Evolutionary conservation across 2,113 vertebrate genomes (phyloP).

Genomic region (Dicentrarchus labrax): DNA sequence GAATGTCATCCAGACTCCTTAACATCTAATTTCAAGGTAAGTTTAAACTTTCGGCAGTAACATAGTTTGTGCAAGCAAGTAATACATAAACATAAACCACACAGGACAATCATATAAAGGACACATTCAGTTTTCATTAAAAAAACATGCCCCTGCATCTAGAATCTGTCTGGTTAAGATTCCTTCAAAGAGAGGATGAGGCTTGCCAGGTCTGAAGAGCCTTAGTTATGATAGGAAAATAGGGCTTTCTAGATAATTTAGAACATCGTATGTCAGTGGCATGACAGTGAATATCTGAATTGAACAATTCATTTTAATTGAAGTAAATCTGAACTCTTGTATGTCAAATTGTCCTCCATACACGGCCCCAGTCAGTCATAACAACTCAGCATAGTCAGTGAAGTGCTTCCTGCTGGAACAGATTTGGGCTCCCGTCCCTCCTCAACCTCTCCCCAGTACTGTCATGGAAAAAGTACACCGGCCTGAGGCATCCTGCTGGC

Average conservation of each 20-base stretch:
- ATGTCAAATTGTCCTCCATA: slow-evolving; percentile 47
- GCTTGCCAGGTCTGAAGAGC: not conserved
- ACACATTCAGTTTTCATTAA: not conserved
- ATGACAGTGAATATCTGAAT: slow-evolving; percentile 24
- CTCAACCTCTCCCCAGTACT: slow-evolving; percentile 51
- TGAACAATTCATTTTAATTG: slow-evolving; percentile 42
- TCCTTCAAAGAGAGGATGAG: not conserved
- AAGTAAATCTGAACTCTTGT: slow-evolving; percentile 64
- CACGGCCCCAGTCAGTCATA: slow-evolving; percentile 56
- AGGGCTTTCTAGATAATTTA: slow-evolving; percentile 36
- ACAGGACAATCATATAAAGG: not conserved
- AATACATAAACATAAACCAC: not conserved
- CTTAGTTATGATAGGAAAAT: slow-evolving; percentile 23
- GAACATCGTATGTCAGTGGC: slow-evolving; percentile 15
- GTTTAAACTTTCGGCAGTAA: not conserved
- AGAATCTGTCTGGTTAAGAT: not conserved
- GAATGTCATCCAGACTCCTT: not conserved
- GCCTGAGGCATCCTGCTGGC: slow-evolving; percentile 63
- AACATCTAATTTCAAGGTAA: not conserved
- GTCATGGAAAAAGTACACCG: slow-evolving; percentile 62
- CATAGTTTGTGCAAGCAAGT: not conserved
- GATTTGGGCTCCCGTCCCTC: slow-evolving; percentile 47
- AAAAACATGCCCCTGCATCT: not conserved
- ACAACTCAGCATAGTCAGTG: slow-evolving; percentile 58
- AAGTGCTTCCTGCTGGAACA: slow-evolving; percentile 72